Evolutionary conservation across 2,113 vertebrate genomes (phyloP), one percentile per base, ranked within the genome.

Genomic region (Cebus imitator): DNA sequence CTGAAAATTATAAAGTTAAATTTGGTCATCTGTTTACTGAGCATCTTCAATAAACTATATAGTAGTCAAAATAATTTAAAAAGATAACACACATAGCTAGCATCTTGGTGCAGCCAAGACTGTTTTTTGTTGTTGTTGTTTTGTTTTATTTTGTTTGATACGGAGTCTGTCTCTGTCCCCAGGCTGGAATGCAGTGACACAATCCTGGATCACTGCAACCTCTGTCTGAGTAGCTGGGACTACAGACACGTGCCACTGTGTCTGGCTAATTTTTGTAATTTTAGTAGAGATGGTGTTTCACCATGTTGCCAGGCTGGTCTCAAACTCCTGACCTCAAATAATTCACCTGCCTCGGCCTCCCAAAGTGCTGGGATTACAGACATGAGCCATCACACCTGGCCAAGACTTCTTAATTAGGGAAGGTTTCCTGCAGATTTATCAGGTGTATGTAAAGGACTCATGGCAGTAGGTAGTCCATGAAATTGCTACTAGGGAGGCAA

Each of bases 161-260:
- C 1, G 6, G 27, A 64, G 61, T 30, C 61, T 64, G 25, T 61
- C 25, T 61, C 27, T 64, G 27, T 30, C 30, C 25, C 61, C 11
- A 64, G 61, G 30, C 61, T 30, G 61, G 61, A 64, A 12, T 30
- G 27, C 61, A 64, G 0, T 64, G 12, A 27, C 27, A 12, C 11
- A 5, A 64, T 64, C 27, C 27, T 5, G 12, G 11, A 27, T 64
- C 61, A 30, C 12, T 64, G 27, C 61, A 30, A 64, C 30, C 61
- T 64, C 61, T 64, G 27, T 27, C 27, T 64, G 2, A 64, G 5
- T 64, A 64, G 61, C 27, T 64, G 27, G 25, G 61, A 30, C 11
- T 27, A 64, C 11, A 64, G 61, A 27, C 27, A 64, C 0, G 4
- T 1, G 12, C 61, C 27, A 30, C 27, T 30, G 11, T 2, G 0